Evolutionary conservation across 2,113 vertebrate species (phyloP), one percentile per base, ranked within the genome.

Genomic region (Trogon melanurus): DNA sequence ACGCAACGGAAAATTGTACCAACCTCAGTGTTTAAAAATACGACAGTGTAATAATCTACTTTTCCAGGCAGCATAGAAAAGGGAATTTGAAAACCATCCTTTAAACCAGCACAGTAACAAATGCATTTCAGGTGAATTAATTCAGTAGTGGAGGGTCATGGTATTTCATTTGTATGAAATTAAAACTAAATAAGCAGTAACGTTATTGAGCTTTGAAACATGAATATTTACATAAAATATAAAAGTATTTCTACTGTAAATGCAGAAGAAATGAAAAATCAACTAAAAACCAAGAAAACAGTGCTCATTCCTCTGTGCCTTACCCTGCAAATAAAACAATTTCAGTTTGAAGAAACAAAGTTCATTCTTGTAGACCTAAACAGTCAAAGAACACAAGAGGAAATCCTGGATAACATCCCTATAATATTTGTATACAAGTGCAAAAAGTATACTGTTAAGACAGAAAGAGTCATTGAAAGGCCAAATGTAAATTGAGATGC

Each of bases 401-500:
- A 91, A 90, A 80, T 91, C 13, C 29, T 79, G 26, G 18, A 83
- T 74, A 92, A 47, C 38, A 44, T 65, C 34, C 45, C 60, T 67
- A 47, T 69, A 84, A 45, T 83, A 93, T 81, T 78, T 92, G 54
- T 81, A 65, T 75, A 89, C 25, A 69, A 80, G 75, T 79, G 36
- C 41, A 62, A 96, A 83, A 96, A 66, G 5, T 86, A 30, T 65
- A 89, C 84, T 89, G 58, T 91, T 84, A 92, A 84, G 50, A 82
- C 36, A 89, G 50, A 92, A 81, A 76, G 45, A 96, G 86, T 91
- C 92, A 92, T 11, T 82, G 86, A 70, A 93, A 92, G 86, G 58
- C 83, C 86, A 94, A 66, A 92, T 92, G 89, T 85, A 97, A 95
- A 90, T 92, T 88, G 18, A 91, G 80, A 94, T 86, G 50, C 45